Conservation (phyloP, 1,140 invertebrate species). For the Drosophila pseudoananassae region DNA sequence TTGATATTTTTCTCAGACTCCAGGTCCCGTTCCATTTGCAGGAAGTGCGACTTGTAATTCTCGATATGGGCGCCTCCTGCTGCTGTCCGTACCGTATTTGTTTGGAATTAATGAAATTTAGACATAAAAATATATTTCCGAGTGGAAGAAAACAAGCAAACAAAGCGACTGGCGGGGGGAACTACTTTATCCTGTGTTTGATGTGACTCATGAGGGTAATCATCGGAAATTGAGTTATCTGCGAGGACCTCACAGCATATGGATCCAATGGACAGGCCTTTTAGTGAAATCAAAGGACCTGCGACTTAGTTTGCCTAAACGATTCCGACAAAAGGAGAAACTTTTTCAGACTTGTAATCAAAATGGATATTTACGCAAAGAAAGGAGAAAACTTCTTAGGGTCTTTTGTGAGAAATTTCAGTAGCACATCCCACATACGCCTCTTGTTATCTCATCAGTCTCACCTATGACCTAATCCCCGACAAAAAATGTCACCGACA, state of each 20-base stretch:
- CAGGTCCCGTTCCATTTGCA: conserved; percentile 19
- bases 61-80: conserved; percentile 63
- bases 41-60: conserved; percentile 68
- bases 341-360: conserved; percentile 20
- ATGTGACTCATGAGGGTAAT: conserved; percentile 72
- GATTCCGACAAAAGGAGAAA: conserved; percentile 31
- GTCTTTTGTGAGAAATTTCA: conserved; percentile 5
- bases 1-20: conserved; percentile 60
- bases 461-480: conserved; percentile 59
- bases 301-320: conserved; percentile 31
- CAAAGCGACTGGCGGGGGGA: conserved; percentile 12
- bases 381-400: conserved; percentile 6
- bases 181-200: conserved; percentile 37
- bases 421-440: conserved; percentile 41
- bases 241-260: conserved; percentile 62
- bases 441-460: conserved; percentile 37
- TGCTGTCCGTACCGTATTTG: conserved; percentile 44
- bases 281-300: conserved; percentile 44
- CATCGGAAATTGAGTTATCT: conserved; percentile 76
- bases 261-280: conserved; percentile 16
- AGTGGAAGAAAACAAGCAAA: conserved; percentile 57
- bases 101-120: conserved; percentile 82
- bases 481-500: conserved; percentile 50
- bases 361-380: neutral
- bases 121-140: conserved; percentile 64